A percentile compares a stretch with the other conserved stretches of the same genome.
Conservation (phyloP, 92 coral and sea anemone genomes). For the Porites lobata region DNA sequence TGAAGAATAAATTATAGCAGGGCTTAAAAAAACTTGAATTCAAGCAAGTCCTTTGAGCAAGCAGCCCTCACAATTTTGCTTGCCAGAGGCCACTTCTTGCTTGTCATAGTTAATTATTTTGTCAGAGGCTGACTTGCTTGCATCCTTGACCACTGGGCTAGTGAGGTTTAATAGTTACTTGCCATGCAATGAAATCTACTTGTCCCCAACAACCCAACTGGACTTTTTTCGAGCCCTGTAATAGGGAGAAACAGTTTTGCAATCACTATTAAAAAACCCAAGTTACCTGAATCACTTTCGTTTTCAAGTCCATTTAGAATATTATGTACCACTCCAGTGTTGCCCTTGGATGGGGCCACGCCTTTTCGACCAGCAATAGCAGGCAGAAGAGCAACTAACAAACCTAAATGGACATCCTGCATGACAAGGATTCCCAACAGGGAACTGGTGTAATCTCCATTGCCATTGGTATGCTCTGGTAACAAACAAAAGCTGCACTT, state of each 20-base stretch:
- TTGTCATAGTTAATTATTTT: too few species aligned
- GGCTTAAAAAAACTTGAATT: too few species aligned
- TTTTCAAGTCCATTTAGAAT: slow-evolving; percentile 59
- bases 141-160: too few species aligned
- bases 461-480: slow-evolving; percentile 93
- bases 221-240: too few species aligned
- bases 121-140: too few species aligned
- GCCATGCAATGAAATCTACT: too few species aligned
- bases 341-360: slow-evolving; percentile 28
- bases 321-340: slow-evolving; percentile 57
- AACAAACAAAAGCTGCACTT: background rate
- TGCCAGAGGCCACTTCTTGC: too few species aligned
- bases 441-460: slow-evolving; percentile 92
- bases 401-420: slow-evolving; percentile 98
- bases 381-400: slow-evolving; percentile 92
- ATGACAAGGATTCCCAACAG: slow-evolving; percentile 95
- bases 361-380: slow-evolving; percentile 90
- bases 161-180: too few species aligned
- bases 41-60: too few species aligned
- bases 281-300: slow-evolving; percentile 41
- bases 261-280: background rate
- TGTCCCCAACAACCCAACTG: too few species aligned
- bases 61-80: too few species aligned
- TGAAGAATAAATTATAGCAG: too few species aligned
- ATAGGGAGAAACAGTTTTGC: background rate